Evolutionary conservation across 2,113 vertebrate genomes (phyloP).

Genomic region (Tyrannus savana): DNA sequence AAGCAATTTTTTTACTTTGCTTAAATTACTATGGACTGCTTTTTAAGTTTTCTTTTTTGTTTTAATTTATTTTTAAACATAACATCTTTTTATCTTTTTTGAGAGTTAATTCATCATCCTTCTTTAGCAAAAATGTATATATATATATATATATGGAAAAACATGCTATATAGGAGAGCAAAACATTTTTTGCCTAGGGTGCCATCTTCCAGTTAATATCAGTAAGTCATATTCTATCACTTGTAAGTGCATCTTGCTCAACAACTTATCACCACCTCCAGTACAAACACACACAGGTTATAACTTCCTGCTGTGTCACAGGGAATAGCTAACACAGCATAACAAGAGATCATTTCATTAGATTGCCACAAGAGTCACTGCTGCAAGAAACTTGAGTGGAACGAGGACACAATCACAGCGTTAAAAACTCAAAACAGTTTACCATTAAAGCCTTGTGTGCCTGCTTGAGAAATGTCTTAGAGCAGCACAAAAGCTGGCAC

Average conservation of each 20-base stretch:
- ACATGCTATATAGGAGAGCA: neutral
- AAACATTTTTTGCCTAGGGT: conserved; percentile 14
- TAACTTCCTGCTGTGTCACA: conserved; percentile 35
- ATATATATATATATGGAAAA: neutral
- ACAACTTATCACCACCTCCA: conserved; percentile 15
- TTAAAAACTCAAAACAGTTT: conserved; percentile 50
- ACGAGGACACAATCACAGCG: conserved; percentile 26
- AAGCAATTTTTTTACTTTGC: neutral
- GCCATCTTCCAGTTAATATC: conserved; percentile 48
- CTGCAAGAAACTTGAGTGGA: conserved; percentile 25
- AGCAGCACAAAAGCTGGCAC: conserved; percentile 53
- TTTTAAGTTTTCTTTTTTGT: neutral
- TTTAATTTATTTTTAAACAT: neutral
- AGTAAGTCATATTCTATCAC: conserved; percentile 21
- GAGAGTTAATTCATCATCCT: neutral
- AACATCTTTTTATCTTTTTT: neutral
- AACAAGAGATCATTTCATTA: conserved; percentile 48
- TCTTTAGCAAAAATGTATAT: neutral
- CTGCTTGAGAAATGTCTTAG: conserved; percentile 46
- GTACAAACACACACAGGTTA: conserved; percentile 23
- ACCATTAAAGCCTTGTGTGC: conserved; percentile 31
- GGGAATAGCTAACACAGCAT: conserved; percentile 7
- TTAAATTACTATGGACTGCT: neutral
- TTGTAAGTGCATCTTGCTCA: neutral
- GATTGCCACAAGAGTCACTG: conserved; percentile 5